These are phyloP conservation scores for Rhyacichthys aspro DNA, from an alignment of 2,797 vertebrate genomes.

Conservation along the genomic window DNA sequence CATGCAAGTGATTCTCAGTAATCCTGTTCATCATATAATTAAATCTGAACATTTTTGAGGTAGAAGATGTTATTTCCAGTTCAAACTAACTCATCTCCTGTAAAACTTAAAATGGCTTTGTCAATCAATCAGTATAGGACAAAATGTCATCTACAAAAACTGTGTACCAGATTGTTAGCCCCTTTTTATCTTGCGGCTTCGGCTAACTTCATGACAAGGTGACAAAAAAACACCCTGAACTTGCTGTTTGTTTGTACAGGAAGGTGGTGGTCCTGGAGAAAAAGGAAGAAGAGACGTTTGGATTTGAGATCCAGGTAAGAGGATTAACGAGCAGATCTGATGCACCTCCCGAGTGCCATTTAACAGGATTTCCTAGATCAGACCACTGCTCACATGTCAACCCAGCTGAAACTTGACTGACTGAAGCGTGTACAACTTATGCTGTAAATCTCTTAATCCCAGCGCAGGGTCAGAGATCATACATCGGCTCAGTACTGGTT, in stretches of 20 bases:
- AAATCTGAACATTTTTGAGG: too few relatives aligned
- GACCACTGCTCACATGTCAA: not conserved
- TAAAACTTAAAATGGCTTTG: too few relatives aligned
- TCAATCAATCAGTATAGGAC: too few relatives aligned
- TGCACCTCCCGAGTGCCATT: slow-evolving; percentile 13
- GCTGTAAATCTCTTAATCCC: slow-evolving; percentile 40
- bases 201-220: too few relatives aligned
- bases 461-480: slow-evolving; percentile 37
- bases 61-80: too few relatives aligned
- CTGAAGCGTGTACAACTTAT: slow-evolving; percentile 11
- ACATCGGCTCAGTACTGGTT: slow-evolving; percentile 9
- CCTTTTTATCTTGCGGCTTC: too few relatives aligned
- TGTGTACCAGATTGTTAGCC: too few relatives aligned
- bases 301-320: slow-evolving; percentile 97
- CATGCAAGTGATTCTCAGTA: not conserved
- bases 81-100: too few relatives aligned
- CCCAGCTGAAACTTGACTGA: slow-evolving; percentile 10
- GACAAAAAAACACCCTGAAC: too few relatives aligned
- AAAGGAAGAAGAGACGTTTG: slow-evolving; percentile 87
- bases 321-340: slow-evolving; percentile 3
- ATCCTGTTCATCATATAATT: too few relatives aligned
- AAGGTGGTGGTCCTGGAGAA: slow-evolving; percentile 90
- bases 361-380: slow-evolving; percentile 33
- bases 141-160: too few relatives aligned
- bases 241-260: slow-evolving; percentile 65